Conservation (phyloP, 2,888 invertebrate genomes). For the Imbricaverruca yamaguchii region DNA sequence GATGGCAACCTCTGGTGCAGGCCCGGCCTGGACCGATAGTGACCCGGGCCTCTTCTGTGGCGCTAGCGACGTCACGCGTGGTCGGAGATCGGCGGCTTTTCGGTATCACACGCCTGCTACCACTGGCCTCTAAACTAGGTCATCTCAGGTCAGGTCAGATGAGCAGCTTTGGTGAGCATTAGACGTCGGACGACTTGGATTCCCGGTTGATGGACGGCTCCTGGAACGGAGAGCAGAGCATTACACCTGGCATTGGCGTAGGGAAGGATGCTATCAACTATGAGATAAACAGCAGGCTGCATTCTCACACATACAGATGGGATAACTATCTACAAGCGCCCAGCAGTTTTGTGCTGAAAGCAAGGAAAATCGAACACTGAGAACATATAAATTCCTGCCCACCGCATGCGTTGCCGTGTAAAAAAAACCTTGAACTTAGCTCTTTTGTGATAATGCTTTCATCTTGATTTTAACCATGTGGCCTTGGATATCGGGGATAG, state of each 20-base stretch:
- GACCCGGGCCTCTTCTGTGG: background rate
- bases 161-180: background rate
- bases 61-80: background rate
- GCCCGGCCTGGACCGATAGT: background rate
- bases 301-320: background rate
- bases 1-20: background rate
- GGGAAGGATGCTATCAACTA: too few species aligned
- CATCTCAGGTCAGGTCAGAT: background rate
- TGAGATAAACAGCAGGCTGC: background rate
- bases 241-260: background rate
- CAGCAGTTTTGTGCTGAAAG: too few species aligned
- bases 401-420: too few species aligned
- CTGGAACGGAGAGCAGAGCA: background rate
- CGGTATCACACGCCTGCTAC: background rate
- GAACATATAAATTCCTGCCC: too few species aligned
- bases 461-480: too few species aligned
- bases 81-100: background rate
- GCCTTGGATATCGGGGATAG: too few species aligned
- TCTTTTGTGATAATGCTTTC: too few species aligned
- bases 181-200: background rate
- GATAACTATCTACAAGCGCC: background rate
- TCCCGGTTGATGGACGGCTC: constrained; percentile 1
- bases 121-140: background rate
- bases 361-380: background rate
- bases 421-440: too few species aligned